Percentiles rank a stretch among this genome's conserved stretches.
Evolutionary conservation across 2,888 invertebrate genomes (phyloP).

Genomic region (Cheilosia scutellata): DNA sequence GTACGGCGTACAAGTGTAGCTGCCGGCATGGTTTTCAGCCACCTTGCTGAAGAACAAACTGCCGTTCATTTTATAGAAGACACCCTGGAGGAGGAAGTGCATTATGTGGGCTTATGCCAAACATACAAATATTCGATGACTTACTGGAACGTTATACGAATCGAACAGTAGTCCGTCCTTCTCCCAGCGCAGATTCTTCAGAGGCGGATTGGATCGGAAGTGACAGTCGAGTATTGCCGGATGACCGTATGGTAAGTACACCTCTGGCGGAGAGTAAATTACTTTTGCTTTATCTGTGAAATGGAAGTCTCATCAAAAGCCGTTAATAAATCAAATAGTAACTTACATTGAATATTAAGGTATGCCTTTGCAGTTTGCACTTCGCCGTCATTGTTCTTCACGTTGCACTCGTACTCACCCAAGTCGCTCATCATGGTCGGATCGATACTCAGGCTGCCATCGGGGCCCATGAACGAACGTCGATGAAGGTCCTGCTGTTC

Average conservation of each 20-base stretch:
- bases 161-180: slow-evolving; percentile 96
- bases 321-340: neutral
- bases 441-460: slow-evolving; percentile 92
- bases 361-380: slow-evolving; percentile 93
- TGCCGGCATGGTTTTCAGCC: slow-evolving; percentile 93
- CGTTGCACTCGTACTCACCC: slow-evolving; percentile 94
- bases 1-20: slow-evolving; percentile 96
- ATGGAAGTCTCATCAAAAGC: slow-evolving; percentile 20
- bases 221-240: slow-evolving; percentile 95
- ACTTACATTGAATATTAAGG: slow-evolving; percentile 96
- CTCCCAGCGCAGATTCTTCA: slow-evolving; percentile 95
- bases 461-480: slow-evolving; percentile 87
- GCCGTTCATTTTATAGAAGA: slow-evolving; percentile 93
- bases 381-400: slow-evolving; percentile 89
- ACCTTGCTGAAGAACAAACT: slow-evolving; percentile 93
- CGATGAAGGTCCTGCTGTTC: slow-evolving; percentile 87
- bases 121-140: slow-evolving; percentile 25
- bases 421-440: slow-evolving; percentile 92
- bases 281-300: slow-evolving; percentile 94
- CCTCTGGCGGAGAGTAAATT: slow-evolving; percentile 92
- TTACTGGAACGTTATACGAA: slow-evolving; percentile 91
- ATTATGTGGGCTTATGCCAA: slow-evolving; percentile 19
- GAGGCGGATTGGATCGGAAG: slow-evolving; percentile 95
- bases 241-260: slow-evolving; percentile 92
- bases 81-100: slow-evolving; percentile 85